Conservation (phyloP, 2,888 invertebrate genomes). For the Latrodectus hesperus region DNA sequence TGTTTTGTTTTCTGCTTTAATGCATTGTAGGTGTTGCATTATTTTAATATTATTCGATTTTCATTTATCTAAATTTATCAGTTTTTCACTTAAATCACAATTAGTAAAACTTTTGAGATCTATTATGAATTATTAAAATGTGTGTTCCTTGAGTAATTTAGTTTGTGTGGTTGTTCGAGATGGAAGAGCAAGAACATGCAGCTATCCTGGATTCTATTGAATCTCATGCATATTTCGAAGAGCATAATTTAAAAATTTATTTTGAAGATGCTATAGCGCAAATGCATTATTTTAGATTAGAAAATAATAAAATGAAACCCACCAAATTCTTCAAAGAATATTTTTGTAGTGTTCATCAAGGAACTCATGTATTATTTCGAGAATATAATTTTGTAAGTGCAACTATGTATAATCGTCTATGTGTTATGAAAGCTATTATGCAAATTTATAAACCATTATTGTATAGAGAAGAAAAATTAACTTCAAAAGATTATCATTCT, state of each 20-base stretch:
- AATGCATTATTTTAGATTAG: conserved; percentile 49
- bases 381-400: conserved; percentile 63
- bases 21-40: too few relatives aligned
- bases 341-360: conserved; percentile 69
- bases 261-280: conserved; percentile 66
- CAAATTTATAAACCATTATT: conserved; percentile 63
- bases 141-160: too few relatives aligned
- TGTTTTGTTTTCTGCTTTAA: too few relatives aligned
- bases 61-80: too few relatives aligned
- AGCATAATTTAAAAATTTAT: conserved; percentile 59
- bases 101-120: too few relatives aligned
- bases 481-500: conserved; percentile 61
- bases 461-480: conserved; percentile 48
- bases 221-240: conserved; percentile 37
- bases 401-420: conserved; percentile 63
- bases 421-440: conserved; percentile 60
- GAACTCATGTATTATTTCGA: conserved; percentile 67
- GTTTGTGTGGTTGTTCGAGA: not conserved
- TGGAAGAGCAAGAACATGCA: not conserved
- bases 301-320: conserved; percentile 60
- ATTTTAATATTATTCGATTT: too few relatives aligned
- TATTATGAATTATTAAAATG: too few relatives aligned
- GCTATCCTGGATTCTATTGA: conserved; percentile 7
- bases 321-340: conserved; percentile 65
- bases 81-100: too few relatives aligned